Percentiles rank a stretch among this genome's conserved stretches.
These are phyloP conservation scores for Tichodroma muraria DNA, from an alignment of 2,113 vertebrate species.

Conservation along the genomic window DNA sequence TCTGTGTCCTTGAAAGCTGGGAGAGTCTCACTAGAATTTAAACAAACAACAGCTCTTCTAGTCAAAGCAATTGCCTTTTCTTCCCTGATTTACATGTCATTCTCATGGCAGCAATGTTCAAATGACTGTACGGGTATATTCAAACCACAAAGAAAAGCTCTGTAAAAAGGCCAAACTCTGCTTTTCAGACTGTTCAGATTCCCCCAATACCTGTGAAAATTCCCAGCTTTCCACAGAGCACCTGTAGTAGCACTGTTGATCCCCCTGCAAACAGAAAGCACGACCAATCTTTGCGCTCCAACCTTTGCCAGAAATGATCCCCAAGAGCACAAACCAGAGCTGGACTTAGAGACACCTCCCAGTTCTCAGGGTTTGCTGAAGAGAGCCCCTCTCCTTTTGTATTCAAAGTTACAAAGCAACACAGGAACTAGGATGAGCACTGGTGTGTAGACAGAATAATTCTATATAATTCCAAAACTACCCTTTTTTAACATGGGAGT, in stretches of 20 bases:
- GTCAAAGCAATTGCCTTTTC: not conserved
- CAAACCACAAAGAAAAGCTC: slow-evolving; percentile 41
- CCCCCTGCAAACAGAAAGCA: not conserved
- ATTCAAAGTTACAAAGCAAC: not conserved
- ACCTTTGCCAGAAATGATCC: slow-evolving; percentile 16
- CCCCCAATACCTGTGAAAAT: not conserved
- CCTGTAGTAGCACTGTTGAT: not conserved
- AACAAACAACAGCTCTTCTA: slow-evolving; percentile 35
- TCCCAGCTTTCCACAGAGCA: not conserved
- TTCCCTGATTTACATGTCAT: slow-evolving; percentile 21
- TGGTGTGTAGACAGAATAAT: not conserved
- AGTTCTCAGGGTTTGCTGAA: not conserved
- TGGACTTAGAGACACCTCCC: not conserved
- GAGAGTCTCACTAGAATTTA: slow-evolving; percentile 1
- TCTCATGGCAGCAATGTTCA: not conserved
- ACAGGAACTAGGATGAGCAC: not conserved
- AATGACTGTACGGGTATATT: slow-evolving; percentile 18
- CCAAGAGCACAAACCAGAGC: not conserved
- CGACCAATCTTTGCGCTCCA: slow-evolving; percentile 9
- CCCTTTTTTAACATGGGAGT: not conserved
- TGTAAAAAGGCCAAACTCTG: slow-evolving; percentile 1
- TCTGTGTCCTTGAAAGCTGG: not conserved
- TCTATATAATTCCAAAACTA: not conserved
- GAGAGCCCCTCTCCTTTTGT: not conserved
- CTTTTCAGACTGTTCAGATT: not conserved